Evolutionary conservation across 2,797 vertebrate species (phyloP).

Genomic region (Hyperoplus lanceolatus): DNA sequence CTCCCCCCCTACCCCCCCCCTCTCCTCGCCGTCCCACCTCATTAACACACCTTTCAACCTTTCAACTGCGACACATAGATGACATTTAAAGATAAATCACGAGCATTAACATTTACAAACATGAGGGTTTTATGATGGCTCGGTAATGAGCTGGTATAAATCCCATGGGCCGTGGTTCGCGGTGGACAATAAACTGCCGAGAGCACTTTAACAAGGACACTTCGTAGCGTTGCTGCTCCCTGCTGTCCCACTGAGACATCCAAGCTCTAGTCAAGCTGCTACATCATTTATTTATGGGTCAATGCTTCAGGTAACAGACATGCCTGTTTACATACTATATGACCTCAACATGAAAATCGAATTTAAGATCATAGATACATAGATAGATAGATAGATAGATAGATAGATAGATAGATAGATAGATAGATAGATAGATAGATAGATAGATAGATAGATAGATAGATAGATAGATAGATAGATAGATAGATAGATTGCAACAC

Average conservation of each 20-base stretch:
- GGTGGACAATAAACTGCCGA: slow-evolving; percentile 59
- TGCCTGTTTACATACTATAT: slow-evolving; percentile 18
- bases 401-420: background rate
- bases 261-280: slow-evolving; percentile 29
- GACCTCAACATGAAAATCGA: background rate
- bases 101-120: slow-evolving; percentile 79
- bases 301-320: slow-evolving; percentile 28
- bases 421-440: too few relatives aligned
- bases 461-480: too few relatives aligned
- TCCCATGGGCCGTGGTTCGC: slow-evolving; percentile 64
- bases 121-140: slow-evolving; percentile 71
- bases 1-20: background rate
- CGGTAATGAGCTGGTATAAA: slow-evolving; percentile 76
- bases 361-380: background rate
- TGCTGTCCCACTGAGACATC: slow-evolving; percentile 42
- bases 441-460: too few relatives aligned
- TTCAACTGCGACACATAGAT: slow-evolving; percentile 71
- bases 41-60: slow-evolving; percentile 74
- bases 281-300: slow-evolving; percentile 38
- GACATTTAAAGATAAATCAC: slow-evolving; percentile 79
- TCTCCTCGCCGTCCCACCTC: slow-evolving; percentile 25
- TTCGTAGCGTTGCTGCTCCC: slow-evolving; percentile 27
- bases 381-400: background rate
- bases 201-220: slow-evolving; percentile 73
- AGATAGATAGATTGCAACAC: too few relatives aligned